A percentile compares a stretch with the other conserved stretches of the same genome.
Evolutionary conservation across 2,113 vertebrate species (phyloP).

Genomic region (Budorcas taxicolor): DNA sequence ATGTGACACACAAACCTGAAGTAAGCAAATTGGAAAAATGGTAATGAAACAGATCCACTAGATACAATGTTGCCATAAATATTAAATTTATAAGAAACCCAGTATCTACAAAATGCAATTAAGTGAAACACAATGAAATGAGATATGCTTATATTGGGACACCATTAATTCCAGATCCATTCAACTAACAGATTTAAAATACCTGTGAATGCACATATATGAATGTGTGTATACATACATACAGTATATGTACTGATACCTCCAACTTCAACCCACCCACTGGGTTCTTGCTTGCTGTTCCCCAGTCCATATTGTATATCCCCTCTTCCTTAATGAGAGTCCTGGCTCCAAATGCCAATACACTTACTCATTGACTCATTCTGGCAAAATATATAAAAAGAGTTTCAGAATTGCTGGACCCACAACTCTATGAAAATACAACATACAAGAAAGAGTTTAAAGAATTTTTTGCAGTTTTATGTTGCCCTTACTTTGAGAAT

Average conservation of each 20-base stretch:
- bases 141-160: not conserved
- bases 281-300: not conserved
- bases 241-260: rapidly evolving
- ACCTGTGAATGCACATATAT: not conserved
- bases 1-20: not conserved
- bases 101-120: not conserved
- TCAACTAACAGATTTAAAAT: not conserved
- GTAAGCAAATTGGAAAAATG: not conserved
- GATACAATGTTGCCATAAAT: not conserved
- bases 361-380: not conserved
- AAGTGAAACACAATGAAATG: not conserved
- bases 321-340: not conserved
- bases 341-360: not conserved
- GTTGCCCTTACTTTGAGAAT: not conserved
- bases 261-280: not conserved
- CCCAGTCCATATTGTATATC: not conserved
- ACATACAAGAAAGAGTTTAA: not conserved
- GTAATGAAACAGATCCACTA: not conserved
- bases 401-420: not conserved
- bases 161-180: not conserved
- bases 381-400: not conserved
- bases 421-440: not conserved
- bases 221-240: not conserved
- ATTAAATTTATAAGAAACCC: not conserved
- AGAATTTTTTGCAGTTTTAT: not conserved